These are phyloP conservation scores for Telenomus remus DNA, from an alignment of 1,140 invertebrate species.

Conservation along the genomic window DNA sequence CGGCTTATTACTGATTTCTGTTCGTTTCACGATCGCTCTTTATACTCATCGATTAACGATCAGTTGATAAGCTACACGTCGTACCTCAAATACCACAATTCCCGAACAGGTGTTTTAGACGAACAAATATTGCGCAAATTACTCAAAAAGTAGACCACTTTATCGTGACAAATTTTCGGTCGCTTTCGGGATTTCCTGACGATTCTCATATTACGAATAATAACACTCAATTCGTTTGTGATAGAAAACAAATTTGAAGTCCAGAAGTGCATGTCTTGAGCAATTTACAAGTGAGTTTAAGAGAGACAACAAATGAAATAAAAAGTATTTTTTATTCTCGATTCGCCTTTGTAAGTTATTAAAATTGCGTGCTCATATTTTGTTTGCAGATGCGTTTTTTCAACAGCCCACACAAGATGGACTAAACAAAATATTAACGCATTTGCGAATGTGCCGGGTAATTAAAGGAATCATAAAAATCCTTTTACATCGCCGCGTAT, in stretches of 20 bases:
- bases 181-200: no score
- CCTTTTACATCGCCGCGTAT: conserved; percentile 40
- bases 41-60: conserved; percentile 22
- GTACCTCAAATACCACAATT: conserved; percentile 24
- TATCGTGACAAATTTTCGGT: no score
- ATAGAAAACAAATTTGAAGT: no score
- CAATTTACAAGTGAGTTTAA: no score
- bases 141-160: background rate
- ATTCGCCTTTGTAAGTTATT: conserved; percentile 16
- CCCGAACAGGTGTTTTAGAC: conserved; percentile 23
- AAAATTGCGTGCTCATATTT: conserved; percentile 31
- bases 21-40: conserved; percentile 11
- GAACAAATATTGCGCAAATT: conserved; percentile 31
- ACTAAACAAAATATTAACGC: conserved; percentile 42
- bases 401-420: conserved; percentile 32
- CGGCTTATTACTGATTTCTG: conserved; percentile 6
- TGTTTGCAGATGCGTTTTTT: conserved; percentile 21
- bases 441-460: conserved; percentile 41
- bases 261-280: no score
- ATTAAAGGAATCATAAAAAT: conserved; percentile 52
- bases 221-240: no score
- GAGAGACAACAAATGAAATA: conserved; percentile 7
- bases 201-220: no score
- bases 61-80: conserved; percentile 27
- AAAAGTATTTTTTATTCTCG: conserved; percentile 3